Evolutionary conservation across 2,797 vertebrate species (phyloP).

Genomic region (Lateolabrax maculatus): DNA sequence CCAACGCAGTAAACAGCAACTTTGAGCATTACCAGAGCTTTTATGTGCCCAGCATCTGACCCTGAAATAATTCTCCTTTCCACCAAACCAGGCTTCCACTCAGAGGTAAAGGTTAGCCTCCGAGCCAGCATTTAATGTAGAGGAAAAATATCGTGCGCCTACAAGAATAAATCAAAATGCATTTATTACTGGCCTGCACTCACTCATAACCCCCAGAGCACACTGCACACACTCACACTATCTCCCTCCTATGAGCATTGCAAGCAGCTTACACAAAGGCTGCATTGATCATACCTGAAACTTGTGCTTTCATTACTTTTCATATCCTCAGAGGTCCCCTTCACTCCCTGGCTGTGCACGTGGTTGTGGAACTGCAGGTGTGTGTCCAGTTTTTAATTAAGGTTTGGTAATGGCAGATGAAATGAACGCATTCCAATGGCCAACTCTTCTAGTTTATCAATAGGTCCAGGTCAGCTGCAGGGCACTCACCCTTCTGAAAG

Average conservation of each 20-base stretch:
- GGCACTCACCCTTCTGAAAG: conserved; percentile 59
- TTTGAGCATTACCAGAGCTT: conserved; percentile 56
- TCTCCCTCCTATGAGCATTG: conserved; percentile 40
- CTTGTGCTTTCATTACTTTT: conserved; percentile 61
- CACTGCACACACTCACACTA: conserved; percentile 22
- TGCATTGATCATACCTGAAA: conserved; percentile 60
- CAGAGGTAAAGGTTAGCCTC: conserved; percentile 73
- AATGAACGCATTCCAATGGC: conserved; percentile 58
- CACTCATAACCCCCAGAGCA: conserved; percentile 47
- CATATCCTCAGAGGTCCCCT: conserved; percentile 45
- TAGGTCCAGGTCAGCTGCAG: conserved; percentile 61
- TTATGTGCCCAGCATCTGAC: conserved; percentile 65
- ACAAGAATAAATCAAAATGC: conserved; percentile 75
- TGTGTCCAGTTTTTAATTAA: conserved; percentile 58
- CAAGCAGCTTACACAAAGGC: conserved; percentile 43
- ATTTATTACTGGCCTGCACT: conserved; percentile 54
- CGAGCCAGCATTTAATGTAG: conserved; percentile 66
- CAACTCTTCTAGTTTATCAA: conserved; percentile 57
- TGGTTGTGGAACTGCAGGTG: conserved; percentile 9
- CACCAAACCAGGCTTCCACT: conserved; percentile 50
- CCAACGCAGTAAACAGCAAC: conserved; percentile 54
- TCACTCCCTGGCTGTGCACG: conserved; percentile 15
- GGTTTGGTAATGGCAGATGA: conserved; percentile 53
- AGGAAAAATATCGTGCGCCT: conserved; percentile 64
- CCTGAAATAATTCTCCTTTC: conserved; percentile 68